phyloP scores from a whole-genome alignment of 2,113 vertebrate species.

The Dipodomys stephensi region DNA sequence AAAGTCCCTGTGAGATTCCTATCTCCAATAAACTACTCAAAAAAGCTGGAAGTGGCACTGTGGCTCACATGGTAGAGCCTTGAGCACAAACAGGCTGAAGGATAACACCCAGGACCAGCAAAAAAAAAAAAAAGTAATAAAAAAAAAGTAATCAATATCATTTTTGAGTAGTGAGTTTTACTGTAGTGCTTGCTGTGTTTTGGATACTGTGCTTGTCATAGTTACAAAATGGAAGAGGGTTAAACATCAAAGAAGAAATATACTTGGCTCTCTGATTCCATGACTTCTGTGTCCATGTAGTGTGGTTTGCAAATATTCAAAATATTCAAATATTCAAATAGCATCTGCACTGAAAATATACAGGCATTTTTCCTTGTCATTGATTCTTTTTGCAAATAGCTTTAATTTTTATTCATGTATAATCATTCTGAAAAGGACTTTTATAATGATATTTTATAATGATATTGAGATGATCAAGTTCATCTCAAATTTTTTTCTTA shows the following conservation, averaged over 20 bases:
- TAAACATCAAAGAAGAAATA: neutral
- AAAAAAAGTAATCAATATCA: neutral
- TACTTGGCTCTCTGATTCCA: neutral
- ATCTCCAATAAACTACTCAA: too few species aligned
- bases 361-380: neutral
- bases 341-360: neutral
- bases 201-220: neutral
- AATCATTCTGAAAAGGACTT: too few species aligned
- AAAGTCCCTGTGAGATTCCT: too few species aligned
- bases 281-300: neutral
- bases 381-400: neutral
- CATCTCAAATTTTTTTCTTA: too few species aligned
- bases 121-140: too few species aligned
- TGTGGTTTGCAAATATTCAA: neutral
- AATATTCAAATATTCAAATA: neutral
- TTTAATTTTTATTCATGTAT: too few species aligned
- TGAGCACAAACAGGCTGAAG: too few species aligned
- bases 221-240: neutral
- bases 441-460: too few species aligned
- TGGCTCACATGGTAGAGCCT: too few species aligned
- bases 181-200: slow-evolving; percentile 25
- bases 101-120: too few species aligned
- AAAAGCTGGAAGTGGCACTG: too few species aligned
- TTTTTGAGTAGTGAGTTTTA: slow-evolving; percentile 18
- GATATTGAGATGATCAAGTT: too few species aligned